Base-by-base conservation (phyloP, 2,888 invertebrate genomes). In the Carcina quercana region DNA sequence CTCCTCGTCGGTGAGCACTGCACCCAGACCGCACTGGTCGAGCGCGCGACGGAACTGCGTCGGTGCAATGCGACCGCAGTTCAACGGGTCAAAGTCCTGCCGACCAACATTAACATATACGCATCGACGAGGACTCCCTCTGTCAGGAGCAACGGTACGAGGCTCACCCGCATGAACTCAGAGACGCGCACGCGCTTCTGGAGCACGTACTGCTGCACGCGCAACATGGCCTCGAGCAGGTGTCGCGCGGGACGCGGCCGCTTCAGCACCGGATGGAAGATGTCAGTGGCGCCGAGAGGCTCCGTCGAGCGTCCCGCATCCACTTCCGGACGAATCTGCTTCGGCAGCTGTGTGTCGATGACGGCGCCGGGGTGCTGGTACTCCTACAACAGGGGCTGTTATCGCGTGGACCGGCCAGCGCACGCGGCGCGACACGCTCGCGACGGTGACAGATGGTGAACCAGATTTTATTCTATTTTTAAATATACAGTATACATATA, bases 11-110 rank as follows among this genome's bases (percentile, higher is more conserved):
- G 88, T 75, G 15, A 94, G 61, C 13, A 87, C 64, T 2, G 82
- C 76, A 19, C 88, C 87, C 35, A 92, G 75, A 2, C 91, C 91
- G 61, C 91, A 79, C 6, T 72, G 75, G 53, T 91, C 89, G 38
- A 93, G 63, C 3, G 88, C 90, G 41, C 93, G 87, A 25, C 88
- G 85, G 63, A 93, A 93, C 65, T 92, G 91, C 45, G 88, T 87
- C 38, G 87, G 85, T 1, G 89, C 87, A 29, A 93, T 87, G 50
- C 87, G 87, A 0, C 93, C 93, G 36, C 86, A 75, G 53, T 90
- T 88, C 38, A 91, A 63, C 0, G 86, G 73, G 73, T 94, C 93
- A 54, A 87, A 93, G 51, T 88, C 87, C 90, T 91, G 53, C n/a
- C n/a, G n/a, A n/a, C n/a, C 4, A 43, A 47, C 4, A 24, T 24